A percentile compares a stretch with the other conserved stretches of the same genome.
These are phyloP conservation scores for Poeciliopsis occidentalis DNA, from an alignment of 2,113 vertebrate genomes.

Conservation along the genomic window DNA sequence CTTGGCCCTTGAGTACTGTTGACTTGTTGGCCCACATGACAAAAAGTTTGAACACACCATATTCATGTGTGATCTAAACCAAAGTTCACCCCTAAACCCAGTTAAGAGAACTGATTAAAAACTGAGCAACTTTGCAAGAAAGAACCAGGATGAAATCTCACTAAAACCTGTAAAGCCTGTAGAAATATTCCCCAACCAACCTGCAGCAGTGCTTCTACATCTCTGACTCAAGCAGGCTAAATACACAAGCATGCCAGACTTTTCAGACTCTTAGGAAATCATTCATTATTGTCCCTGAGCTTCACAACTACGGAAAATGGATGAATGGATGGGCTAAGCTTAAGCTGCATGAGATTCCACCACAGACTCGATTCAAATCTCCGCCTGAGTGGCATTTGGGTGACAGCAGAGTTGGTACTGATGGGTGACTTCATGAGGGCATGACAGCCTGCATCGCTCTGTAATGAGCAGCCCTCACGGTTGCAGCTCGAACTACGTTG, in stretches of 20 bases:
- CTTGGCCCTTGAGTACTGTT: too few species aligned
- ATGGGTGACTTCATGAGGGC: slow-evolving; percentile 40
- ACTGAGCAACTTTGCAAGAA: neutral
- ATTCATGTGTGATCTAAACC: neutral
- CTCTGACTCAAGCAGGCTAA: neutral
- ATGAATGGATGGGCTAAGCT: neutral
- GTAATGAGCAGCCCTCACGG: slow-evolving; percentile 68
- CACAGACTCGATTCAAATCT: slow-evolving; percentile 30
- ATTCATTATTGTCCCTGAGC: neutral
- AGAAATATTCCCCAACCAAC: too few species aligned
- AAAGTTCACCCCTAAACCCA: neutral
- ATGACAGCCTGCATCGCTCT: slow-evolving; percentile 46
- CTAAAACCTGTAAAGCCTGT: too few species aligned
- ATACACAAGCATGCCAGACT: neutral
- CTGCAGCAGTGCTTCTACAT: neutral
- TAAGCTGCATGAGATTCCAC: slow-evolving; percentile 24
- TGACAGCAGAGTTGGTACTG: slow-evolving; percentile 35
- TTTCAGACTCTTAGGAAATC: neutral
- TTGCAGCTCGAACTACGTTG: slow-evolving; percentile 36
- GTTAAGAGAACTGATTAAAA: neutral
- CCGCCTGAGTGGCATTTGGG: slow-evolving; percentile 27
- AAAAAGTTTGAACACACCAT: too few species aligned
- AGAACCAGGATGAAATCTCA: neutral
- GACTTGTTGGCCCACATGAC: too few species aligned
- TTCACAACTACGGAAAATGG: neutral